These are phyloP conservation scores for Homalodisca vitripennis DNA, from an alignment of 1,140 invertebrate species.

Conservation along the genomic window DNA sequence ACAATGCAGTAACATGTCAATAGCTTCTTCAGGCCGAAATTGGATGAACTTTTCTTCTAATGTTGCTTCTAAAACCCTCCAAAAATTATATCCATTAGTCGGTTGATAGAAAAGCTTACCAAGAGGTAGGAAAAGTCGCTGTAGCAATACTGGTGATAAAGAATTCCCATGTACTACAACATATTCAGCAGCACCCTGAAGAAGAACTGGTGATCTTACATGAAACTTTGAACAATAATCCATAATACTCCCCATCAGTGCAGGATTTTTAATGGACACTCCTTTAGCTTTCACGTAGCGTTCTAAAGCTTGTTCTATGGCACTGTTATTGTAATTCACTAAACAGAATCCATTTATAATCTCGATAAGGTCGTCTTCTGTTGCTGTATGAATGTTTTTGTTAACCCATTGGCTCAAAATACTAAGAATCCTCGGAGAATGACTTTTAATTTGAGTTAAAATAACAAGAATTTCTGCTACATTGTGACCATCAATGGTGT, in stretches of 20 bases:
- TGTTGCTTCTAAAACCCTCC: conserved; percentile 56
- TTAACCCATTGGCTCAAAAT: conserved; percentile 59
- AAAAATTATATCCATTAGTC: conserved; percentile 56
- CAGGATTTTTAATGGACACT: conserved; percentile 48
- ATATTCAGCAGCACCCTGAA: conserved; percentile 58
- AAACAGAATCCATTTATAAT: conserved; percentile 58
- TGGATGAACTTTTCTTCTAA: conserved; percentile 59
- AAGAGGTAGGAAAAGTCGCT: conserved; percentile 59
- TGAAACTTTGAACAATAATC: conserved; percentile 62
- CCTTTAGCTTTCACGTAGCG: conserved; percentile 58
- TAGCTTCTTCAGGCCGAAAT: conserved; percentile 57
- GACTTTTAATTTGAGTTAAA: conserved; percentile 37
- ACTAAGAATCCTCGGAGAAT: conserved; percentile 51
- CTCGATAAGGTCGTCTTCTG: conserved; percentile 58
- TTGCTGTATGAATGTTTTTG: conserved; percentile 59
- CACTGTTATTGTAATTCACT: conserved; percentile 54
- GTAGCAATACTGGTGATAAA: conserved; percentile 55
- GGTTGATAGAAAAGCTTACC: conserved; percentile 63
- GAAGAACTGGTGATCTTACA: conserved; percentile 56
- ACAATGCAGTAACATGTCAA: conserved; percentile 63
- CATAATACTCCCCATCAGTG: conserved; percentile 59
- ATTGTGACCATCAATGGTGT: conserved; percentile 54
- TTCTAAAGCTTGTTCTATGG: conserved; percentile 59
- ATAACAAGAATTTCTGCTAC: conserved; percentile 57
- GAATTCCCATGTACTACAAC: conserved; percentile 54